A percentile compares a stretch with the other conserved stretches of the same genome.
Evolutionary conservation across 2,888 invertebrate species (phyloP).

Genomic region (Plutella xylostella): DNA sequence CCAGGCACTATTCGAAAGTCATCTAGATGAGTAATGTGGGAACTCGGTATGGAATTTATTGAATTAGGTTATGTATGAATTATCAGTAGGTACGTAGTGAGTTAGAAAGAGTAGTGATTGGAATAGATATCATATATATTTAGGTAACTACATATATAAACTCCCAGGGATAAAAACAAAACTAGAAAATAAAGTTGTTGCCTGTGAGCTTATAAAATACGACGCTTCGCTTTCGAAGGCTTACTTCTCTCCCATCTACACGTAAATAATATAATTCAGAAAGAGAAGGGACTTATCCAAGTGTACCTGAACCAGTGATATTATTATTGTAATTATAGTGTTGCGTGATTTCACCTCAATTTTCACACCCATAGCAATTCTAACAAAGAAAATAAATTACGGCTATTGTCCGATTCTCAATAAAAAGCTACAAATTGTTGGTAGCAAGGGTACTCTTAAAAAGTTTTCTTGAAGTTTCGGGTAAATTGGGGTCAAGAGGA

Average conservation of each 20-base stretch:
- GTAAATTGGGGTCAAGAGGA: conserved; percentile 19
- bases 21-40: no score
- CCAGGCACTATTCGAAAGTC: no score
- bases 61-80: no score
- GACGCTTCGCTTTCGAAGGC: not conserved
- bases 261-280: not conserved
- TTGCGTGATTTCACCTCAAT: not conserved
- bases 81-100: no score
- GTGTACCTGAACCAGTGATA: not conserved
- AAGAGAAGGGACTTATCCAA: not conserved
- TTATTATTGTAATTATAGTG: not conserved
- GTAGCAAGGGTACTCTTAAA: conserved; percentile 26
- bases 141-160: no score
- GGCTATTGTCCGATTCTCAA: conserved; percentile 34
- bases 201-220: not conserved
- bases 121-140: no score
- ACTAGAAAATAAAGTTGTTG: no score
- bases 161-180: no score
- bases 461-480: conserved; percentile 26
- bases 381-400: conserved; percentile 26
- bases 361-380: not conserved
- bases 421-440: conserved; percentile 27
- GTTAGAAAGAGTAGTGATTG: no score
- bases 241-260: not conserved
- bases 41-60: no score